phyloP scores from a whole-genome alignment of 2,888 invertebrate species.

The Eupithecia dodoneata region DNA sequence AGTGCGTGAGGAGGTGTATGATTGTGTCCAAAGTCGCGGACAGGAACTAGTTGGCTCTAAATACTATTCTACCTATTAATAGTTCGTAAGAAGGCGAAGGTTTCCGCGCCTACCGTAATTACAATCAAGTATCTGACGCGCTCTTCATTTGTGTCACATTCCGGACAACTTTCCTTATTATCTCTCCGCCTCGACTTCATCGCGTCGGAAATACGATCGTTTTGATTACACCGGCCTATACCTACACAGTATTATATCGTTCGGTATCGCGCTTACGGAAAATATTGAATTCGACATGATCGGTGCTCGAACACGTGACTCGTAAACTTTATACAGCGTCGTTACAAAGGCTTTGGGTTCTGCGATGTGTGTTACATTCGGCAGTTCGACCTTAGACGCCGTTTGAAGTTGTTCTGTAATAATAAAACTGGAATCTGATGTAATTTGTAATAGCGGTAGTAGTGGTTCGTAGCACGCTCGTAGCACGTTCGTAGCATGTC shows the following conservation, averaged over 20 bases:
- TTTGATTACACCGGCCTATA: constrained; percentile 9
- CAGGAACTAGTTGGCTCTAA: neutral
- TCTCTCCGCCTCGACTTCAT: constrained; percentile 10
- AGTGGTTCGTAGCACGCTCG: neutral
- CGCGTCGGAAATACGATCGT: constrained; percentile 4
- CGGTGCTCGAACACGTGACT: constrained; percentile 35
- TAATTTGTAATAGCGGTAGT: neutral
- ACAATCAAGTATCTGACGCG: constrained; percentile 19
- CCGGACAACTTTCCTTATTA: constrained; percentile 22
- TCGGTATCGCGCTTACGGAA: constrained; percentile 26
- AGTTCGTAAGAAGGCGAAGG: neutral
- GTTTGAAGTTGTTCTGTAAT: constrained; percentile 14
- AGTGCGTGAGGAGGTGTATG: neutral
- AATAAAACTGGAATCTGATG: neutral
- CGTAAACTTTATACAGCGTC: constrained; percentile 43
- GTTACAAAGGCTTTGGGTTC: constrained; percentile 33
- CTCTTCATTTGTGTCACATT: constrained; percentile 21
- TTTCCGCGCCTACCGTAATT: constrained; percentile 9
- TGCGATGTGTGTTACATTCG: constrained; percentile 31
- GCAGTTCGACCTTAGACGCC: constrained; percentile 30
- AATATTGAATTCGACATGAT: constrained; percentile 35
- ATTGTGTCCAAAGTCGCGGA: no score
- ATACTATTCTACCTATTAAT: neutral
- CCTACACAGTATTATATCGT: constrained; percentile 14
- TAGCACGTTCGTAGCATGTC: neutral